Evolutionary conservation across 2,797 vertebrate genomes (phyloP).

Genomic region (Cirrhinus molitorella): DNA sequence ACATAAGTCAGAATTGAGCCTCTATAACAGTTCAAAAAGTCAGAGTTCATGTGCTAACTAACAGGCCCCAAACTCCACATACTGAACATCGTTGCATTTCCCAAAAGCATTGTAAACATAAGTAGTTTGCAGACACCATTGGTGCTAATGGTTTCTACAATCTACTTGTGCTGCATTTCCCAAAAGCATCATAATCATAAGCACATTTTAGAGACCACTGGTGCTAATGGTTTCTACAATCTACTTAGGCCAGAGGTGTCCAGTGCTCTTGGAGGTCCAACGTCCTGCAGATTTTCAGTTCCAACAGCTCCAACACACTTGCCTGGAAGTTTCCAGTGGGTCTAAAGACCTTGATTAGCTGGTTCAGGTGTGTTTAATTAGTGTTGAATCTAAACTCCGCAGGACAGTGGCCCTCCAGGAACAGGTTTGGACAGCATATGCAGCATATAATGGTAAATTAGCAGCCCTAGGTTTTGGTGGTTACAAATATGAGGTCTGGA

Average conservation of each 20-base stretch:
- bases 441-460: neutral
- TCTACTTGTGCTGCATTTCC: neutral
- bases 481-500: neutral
- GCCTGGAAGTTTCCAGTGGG: neutral
- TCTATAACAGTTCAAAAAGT: neutral
- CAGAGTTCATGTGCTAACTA: neutral
- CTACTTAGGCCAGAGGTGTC: neutral
- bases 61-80: neutral
- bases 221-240: neutral
- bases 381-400: neutral
- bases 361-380: constrained; percentile 4
- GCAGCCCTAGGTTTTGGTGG: neutral
- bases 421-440: neutral
- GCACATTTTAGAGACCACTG: neutral
- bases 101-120: neutral
- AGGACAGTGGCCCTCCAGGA: neutral
- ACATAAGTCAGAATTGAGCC: neutral
- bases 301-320: neutral
- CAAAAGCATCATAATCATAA: neutral
- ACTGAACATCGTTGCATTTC: neutral
- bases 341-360: neutral
- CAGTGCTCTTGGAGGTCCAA: neutral
- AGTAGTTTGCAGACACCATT: neutral
- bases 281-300: neutral
- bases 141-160: neutral